These are phyloP conservation scores for Patella ulyssiponensis DNA, from an alignment of 2,888 invertebrate species.

Conservation along the genomic window DNA sequence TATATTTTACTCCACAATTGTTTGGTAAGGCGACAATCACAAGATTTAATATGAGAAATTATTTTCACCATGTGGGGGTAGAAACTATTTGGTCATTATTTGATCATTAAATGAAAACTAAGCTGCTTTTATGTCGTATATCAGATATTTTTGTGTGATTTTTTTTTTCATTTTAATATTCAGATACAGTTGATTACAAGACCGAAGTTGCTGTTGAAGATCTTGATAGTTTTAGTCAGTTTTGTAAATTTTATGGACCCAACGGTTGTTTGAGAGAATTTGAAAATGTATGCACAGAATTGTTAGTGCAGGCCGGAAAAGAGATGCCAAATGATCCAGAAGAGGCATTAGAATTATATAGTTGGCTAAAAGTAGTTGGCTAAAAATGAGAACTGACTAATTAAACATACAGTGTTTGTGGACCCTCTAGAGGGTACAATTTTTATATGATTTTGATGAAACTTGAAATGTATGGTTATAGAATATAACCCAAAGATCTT, in stretches of 20 bases:
- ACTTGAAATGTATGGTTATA: no score
- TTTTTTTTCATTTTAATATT: not conserved
- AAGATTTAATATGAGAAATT: no score
- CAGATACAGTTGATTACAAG: not conserved
- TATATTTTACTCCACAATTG: not conserved
- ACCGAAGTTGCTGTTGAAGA: not conserved
- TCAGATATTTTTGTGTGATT: not conserved
- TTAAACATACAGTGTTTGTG: no score
- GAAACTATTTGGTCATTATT: no score
- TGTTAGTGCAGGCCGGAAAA: not conserved
- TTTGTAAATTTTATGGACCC: not conserved
- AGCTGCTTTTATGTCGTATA: no score
- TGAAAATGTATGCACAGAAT: not conserved
- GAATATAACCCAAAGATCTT: no score
- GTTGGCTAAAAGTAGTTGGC: not conserved
- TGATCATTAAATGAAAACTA: no score
- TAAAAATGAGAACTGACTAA: not conserved
- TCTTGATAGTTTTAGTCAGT: not conserved
- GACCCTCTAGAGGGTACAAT: no score
- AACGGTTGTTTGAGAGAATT: not conserved
- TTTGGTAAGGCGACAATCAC: not conserved
- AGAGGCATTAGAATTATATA: not conserved
- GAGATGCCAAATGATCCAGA: not conserved
- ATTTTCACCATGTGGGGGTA: no score
- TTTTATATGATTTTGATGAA: no score